A percentile compares a stretch with the other conserved stretches of the same genome.
Evolutionary conservation across 1,140 invertebrate species (phyloP).

Genomic region (Trichogramma pretiosum): DNA sequence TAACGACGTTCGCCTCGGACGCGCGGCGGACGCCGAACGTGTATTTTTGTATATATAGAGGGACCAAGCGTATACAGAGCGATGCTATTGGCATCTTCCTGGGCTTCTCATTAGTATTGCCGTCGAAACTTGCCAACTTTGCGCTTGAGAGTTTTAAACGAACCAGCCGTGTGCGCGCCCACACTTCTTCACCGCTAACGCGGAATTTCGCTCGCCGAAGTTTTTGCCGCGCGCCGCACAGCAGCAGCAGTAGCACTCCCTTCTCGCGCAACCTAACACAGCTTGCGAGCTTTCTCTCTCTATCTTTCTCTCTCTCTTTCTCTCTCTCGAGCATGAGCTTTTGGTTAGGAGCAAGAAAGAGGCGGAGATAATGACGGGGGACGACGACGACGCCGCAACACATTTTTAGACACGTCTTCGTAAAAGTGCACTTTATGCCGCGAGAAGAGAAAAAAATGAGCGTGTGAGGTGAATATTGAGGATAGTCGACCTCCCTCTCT

Average conservation of each 20-base stretch:
- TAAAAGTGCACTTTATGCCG: slow-evolving; percentile 10
- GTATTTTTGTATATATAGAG: too few relatives aligned
- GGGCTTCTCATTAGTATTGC: slow-evolving; percentile 15
- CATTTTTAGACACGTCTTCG: slow-evolving; percentile 12
- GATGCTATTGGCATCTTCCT: slow-evolving; percentile 8
- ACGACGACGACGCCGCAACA: slow-evolving; percentile 2
- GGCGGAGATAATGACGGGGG: background rate
- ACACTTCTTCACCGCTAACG: too few relatives aligned
- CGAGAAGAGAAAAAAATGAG: slow-evolving; percentile 8
- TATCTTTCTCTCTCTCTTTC: too few relatives aligned
- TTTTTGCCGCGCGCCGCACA: background rate
- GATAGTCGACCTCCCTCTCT: slow-evolving; percentile 1
- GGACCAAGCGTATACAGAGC: slow-evolving; percentile 7
- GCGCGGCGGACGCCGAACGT: too few relatives aligned
- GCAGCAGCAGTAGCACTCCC: too few relatives aligned
- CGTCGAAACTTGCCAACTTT: slow-evolving; percentile 11
- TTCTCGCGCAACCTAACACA: too few relatives aligned
- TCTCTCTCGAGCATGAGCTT: too few relatives aligned
- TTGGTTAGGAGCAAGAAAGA: too few relatives aligned
- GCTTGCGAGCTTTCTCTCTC: too few relatives aligned
- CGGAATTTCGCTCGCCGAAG: slow-evolving; percentile 6
- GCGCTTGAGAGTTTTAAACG: slow-evolving; percentile 10
- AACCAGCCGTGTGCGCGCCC: background rate
- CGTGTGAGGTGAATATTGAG: slow-evolving; percentile 16
- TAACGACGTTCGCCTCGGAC: slow-evolving; percentile 6